Evolutionary conservation across 2,888 invertebrate species (phyloP).

Genomic region (Byasa hedistus): DNA sequence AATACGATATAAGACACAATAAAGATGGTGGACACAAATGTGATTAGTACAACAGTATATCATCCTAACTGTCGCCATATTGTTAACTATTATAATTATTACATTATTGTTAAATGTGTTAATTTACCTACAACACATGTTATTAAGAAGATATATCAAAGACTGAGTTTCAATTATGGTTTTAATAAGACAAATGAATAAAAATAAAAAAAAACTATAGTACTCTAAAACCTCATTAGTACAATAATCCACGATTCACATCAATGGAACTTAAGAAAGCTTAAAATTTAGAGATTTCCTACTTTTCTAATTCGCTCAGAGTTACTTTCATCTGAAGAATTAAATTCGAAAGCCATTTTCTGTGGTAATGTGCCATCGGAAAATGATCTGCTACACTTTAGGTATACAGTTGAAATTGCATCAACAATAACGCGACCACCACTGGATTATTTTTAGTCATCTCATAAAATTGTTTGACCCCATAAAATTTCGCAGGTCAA

Average conservation of each 20-base stretch:
- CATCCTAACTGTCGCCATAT: too few species aligned
- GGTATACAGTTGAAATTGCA: conserved; percentile 32
- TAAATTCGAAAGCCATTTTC: conserved; percentile 30
- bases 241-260: conserved; percentile 25
- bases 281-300: conserved; percentile 26
- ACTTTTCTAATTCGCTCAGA: conserved; percentile 36
- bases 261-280: conserved; percentile 26
- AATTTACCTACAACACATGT: too few species aligned
- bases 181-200: neutral
- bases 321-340: conserved; percentile 27
- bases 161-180: too few species aligned
- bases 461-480: conserved; percentile 30
- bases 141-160: too few species aligned
- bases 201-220: conserved; percentile 8
- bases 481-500: conserved; percentile 31
- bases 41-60: too few species aligned
- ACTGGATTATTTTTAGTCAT: conserved; percentile 29
- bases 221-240: conserved; percentile 12
- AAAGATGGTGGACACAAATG: too few species aligned
- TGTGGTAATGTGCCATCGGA: conserved; percentile 30
- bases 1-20: too few species aligned
- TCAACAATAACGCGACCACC: conserved; percentile 20
- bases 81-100: too few species aligned
- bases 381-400: conserved; percentile 30
- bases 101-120: too few species aligned